Evolutionary conservation across 1,140 invertebrate species (phyloP).

Genomic region (Brachionus asplanchnoidis): DNA sequence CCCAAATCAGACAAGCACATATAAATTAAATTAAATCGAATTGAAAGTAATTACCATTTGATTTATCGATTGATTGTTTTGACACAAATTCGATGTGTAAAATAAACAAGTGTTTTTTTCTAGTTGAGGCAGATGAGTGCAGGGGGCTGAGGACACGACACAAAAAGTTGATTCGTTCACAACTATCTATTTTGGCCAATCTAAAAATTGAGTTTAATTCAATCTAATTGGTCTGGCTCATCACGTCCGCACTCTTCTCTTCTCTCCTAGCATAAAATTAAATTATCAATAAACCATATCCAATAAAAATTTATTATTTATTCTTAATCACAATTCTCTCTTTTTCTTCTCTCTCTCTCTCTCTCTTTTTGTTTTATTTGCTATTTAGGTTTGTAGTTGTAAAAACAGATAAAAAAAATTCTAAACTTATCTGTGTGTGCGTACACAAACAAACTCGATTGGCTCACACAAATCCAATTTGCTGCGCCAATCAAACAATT

Average conservation of each 20-base stretch:
- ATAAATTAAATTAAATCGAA: background rate
- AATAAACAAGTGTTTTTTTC: conserved; percentile 8
- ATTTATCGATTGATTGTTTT: conserved; percentile 23
- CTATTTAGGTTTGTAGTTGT: background rate
- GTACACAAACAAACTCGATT: background rate
- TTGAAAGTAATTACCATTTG: background rate
- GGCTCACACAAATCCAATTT: background rate
- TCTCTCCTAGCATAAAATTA: background rate
- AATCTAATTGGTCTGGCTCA: background rate
- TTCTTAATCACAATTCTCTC: background rate
- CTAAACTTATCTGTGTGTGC: background rate
- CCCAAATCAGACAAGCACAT: background rate
- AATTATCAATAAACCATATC: conserved; percentile 34
- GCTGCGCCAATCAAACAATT: background rate
- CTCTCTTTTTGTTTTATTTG: background rate
- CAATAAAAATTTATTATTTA: conserved; percentile 22
- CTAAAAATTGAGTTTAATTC: background rate
- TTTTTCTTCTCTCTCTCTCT: background rate
- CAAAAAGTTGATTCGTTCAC: background rate
- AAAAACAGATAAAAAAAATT: conserved; percentile 24
- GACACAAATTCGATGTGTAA: background rate
- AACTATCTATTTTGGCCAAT: background rate
- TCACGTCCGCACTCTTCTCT: background rate
- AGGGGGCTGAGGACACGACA: too few relatives aligned
- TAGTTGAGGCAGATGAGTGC: too few relatives aligned